A percentile compares a stretch with the other conserved stretches of the same genome.
phyloP scores from a whole-genome alignment of 2,888 invertebrate genomes.

The Cyrtodaria siliqua region DNA sequence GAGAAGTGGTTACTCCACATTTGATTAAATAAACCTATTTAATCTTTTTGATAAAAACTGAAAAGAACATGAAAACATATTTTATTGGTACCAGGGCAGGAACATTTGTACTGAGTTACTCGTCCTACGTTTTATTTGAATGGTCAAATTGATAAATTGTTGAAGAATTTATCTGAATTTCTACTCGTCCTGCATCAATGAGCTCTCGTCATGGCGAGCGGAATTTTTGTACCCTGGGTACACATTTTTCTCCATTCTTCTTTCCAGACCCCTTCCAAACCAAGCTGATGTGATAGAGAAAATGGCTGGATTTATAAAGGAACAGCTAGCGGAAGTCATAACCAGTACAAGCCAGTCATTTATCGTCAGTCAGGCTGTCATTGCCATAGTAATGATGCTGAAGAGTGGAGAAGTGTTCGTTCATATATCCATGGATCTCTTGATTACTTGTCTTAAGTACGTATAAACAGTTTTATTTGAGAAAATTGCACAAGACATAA shows the following conservation, averaged over 20 bases:
- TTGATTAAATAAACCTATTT: too few relatives aligned
- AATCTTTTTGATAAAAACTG: too few relatives aligned
- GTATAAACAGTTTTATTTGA: too few relatives aligned
- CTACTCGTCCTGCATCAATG: too few relatives aligned
- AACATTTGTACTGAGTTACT: not conserved
- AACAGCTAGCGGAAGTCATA: not conserved
- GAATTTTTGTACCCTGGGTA: not conserved
- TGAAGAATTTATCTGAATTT: too few relatives aligned
- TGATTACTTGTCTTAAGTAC: conserved; percentile 44
- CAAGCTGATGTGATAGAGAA: conserved; percentile 17
- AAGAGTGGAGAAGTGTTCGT: conserved; percentile 51
- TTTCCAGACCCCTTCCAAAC: conserved; percentile 36
- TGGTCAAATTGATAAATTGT: too few relatives aligned
- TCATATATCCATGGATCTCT: conserved; percentile 43
- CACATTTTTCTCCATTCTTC: not conserved
- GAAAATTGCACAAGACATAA: too few relatives aligned
- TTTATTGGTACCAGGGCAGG: too few relatives aligned
- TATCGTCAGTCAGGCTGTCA: conserved; percentile 63
- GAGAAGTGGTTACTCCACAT: too few relatives aligned
- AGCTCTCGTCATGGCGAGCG: too few relatives aligned
- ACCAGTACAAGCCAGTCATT: conserved; percentile 10
- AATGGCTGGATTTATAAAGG: conserved; percentile 14
- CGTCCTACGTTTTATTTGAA: too few relatives aligned
- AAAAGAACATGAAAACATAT: too few relatives aligned
- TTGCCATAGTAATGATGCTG: conserved; percentile 62